Conservation (phyloP, 2,888 invertebrate genomes). For the Nematopogon swammerdamellus region DNA sequence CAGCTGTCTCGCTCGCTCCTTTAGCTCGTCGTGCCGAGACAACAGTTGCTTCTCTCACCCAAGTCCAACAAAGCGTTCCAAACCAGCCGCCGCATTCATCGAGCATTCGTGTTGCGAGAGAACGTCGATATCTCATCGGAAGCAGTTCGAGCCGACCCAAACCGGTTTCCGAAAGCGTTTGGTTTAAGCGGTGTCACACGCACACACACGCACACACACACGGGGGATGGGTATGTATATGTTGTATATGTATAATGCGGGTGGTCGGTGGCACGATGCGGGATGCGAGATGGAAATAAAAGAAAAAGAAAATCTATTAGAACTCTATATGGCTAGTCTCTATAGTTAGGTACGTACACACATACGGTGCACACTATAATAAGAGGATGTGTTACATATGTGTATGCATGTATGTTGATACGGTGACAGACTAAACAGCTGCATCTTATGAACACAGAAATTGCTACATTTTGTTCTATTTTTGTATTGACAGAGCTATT, state of each 20-base stretch:
- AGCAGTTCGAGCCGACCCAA: not conserved
- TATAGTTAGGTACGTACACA: not conserved
- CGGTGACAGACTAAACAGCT: too few species aligned
- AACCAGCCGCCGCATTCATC: too few species aligned
- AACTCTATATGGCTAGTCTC: not conserved
- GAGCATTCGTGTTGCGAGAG: too few species aligned
- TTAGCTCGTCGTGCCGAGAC: constrained; percentile 79
- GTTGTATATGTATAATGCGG: not conserved
- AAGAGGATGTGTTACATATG: too few species aligned
- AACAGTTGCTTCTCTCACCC: constrained; percentile 59
- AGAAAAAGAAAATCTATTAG: not conserved
- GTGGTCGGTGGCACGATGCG: not conserved
- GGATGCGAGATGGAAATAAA: constrained; percentile 1
- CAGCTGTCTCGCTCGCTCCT: constrained; percentile 79
- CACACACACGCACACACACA: not conserved
- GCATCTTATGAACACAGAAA: too few species aligned
- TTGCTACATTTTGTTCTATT: too few species aligned
- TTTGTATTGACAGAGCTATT: too few species aligned
- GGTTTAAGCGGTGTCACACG: not conserved
- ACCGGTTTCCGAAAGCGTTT: too few species aligned
- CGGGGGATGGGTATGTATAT: not conserved
- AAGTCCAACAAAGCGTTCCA: too few species aligned
- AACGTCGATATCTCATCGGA: not conserved
- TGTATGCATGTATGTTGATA: not conserved
- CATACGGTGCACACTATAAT: too few species aligned